Base-by-base conservation (phyloP, 2,888 invertebrate species). In the Podabrus alpinus region DNA sequence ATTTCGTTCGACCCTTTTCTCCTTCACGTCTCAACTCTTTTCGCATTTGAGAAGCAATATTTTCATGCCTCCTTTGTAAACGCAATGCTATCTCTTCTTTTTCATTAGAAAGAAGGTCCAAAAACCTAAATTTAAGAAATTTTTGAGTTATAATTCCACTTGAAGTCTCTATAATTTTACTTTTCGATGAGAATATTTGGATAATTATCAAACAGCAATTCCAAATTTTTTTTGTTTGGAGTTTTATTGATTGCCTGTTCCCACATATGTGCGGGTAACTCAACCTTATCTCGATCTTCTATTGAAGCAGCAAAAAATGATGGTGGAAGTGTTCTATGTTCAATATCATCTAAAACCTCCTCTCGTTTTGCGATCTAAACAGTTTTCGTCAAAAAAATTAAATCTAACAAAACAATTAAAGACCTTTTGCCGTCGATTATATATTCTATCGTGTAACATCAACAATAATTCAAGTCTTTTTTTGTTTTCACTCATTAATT, bases 181-280 rank as follows among this genome's bases (percentile, higher is more conserved):
- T 82, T 85, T 78, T 86, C 83, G 17, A 86, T 82, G 11, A 87
- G 66, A 66, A 81, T 74, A 16, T 82, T 64, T 0, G 88, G 87
- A 78, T 88, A 88, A 25, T 75, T 79, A 9, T 79, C 79, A 29
- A 83, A 80, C 60, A 88, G 75, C 17, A 69, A 73, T 15, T 82
- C 82, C 79, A 87, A 82, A 45, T 85, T 80, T 61, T 83, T 83
- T 72, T 82, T 85, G 4, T 77, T 81, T 0, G 87, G 87, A 15
- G 83, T 82, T 76, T 85, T 84, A 68, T 85, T 85, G 62, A 87
- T 87, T 3, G 84, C 86, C 74, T 86, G 86, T 69, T 86, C 85
- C 87, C 87, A 88, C 87, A 88, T 87, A 4, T 83, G 83, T 0
- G 83, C 81, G 1, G 87, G 86, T 59, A 87, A 76, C 66, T 84